Conservation (phyloP, 2,113 vertebrate genomes). For the Siniperca chuatsi region DNA sequence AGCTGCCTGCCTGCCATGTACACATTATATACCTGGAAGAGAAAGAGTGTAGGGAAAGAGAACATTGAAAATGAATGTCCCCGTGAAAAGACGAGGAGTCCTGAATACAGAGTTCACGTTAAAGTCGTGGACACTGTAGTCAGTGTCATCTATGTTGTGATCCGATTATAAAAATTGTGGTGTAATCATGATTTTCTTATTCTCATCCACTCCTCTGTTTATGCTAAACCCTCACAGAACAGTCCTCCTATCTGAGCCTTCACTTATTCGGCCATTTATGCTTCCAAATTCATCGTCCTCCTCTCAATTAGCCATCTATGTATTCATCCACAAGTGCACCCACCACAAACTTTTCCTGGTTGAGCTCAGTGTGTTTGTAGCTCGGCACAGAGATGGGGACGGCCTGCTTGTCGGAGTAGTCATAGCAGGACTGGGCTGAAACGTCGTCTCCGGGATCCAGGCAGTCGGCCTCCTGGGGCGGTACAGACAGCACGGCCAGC, state of each 20-base stretch:
- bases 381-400: slow-evolving; percentile 98
- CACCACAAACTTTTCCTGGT: slow-evolving; percentile 97
- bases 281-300: neutral
- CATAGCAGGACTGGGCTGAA: slow-evolving; percentile 91
- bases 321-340: slow-evolving; percentile 56
- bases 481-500: slow-evolving; percentile 93
- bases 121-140: neutral
- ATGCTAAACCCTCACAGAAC: neutral
- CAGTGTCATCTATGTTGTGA: neutral
- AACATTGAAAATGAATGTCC: neutral
- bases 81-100: neutral
- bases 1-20: slow-evolving; percentile 97
- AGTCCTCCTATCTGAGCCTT: neutral
- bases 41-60: neutral
- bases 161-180: neutral
- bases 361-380: slow-evolving; percentile 97
- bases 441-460: slow-evolving; percentile 93
- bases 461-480: slow-evolving; percentile 92
- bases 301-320: neutral
- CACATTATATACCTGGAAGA: slow-evolving; percentile 92
- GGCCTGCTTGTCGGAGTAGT: slow-evolving; percentile 96
- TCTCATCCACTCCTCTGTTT: neutral
- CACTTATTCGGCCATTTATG: neutral
- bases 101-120: too few relatives aligned
- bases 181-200: neutral